Conservation (phyloP, 2,888 invertebrate genomes). For the Mimachlamys varia region DNA sequence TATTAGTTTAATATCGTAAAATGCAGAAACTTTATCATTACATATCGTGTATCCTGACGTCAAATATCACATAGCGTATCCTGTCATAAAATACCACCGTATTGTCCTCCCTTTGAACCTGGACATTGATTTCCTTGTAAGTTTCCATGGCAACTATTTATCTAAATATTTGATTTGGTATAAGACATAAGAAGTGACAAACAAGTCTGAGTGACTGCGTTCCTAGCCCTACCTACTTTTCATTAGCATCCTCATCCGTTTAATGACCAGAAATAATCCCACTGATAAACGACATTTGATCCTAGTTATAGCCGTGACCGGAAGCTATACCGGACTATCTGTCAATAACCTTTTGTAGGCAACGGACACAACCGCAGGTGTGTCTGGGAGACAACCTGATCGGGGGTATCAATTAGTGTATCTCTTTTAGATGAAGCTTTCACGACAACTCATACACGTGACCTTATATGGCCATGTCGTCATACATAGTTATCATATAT, state of each 20-base stretch:
- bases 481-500: too few relatives aligned
- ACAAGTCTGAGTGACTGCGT: neutral
- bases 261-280: neutral
- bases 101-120: slow-evolving; percentile 7
- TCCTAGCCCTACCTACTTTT: neutral
- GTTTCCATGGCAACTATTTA: neutral
- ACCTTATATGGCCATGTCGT: neutral
- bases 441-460: neutral
- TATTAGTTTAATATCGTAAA: neutral
- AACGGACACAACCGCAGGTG: neutral
- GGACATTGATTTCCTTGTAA: neutral
- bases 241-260: neutral
- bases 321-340: neutral
- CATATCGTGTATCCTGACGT: neutral
- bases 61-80: neutral
- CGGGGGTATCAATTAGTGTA: neutral
- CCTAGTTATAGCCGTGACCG: neutral
- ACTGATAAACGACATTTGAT: neutral
- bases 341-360: too few relatives aligned
- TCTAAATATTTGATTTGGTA: neutral
- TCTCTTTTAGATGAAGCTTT: neutral
- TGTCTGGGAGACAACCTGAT: neutral
- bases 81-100: neutral
- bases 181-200: neutral
- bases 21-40: neutral